phyloP scores from a whole-genome alignment of 2,888 invertebrate genomes.

The Ophion ventricosus region DNA sequence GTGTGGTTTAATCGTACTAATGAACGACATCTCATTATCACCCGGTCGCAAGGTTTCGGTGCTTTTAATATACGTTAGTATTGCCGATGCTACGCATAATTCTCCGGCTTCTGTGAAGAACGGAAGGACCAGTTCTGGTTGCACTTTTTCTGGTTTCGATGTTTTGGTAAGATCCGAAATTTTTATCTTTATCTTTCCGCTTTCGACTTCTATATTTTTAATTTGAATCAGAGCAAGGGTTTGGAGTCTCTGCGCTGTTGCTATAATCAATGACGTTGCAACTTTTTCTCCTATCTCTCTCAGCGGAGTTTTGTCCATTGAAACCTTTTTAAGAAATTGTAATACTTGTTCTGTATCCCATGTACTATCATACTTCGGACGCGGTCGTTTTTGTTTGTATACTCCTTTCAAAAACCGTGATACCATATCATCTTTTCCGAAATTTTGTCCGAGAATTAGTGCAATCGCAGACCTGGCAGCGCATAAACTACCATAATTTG shows the following conservation, averaged over 20 bases:
- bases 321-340: conserved; percentile 26
- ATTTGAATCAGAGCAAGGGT: conserved; percentile 26
- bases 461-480: conserved; percentile 28
- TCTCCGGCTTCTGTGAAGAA: conserved; percentile 24
- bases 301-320: conserved; percentile 15
- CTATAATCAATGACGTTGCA: conserved; percentile 21
- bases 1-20: conserved; percentile 57
- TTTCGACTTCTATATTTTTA: conserved; percentile 29
- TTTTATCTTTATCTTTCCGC: conserved; percentile 25
- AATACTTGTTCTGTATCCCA: conserved; percentile 33
- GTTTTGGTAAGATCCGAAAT: conserved; percentile 21
- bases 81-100: conserved; percentile 27
- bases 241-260: conserved; percentile 33
- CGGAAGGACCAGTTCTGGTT: conserved; percentile 19
- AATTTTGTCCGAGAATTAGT: conserved; percentile 19
- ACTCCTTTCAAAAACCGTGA: conserved; percentile 27
- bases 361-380: conserved; percentile 46
- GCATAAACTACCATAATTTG: no score
- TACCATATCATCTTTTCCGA: conserved; percentile 36
- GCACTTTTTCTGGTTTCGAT: conserved; percentile 21
- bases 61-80: conserved; percentile 22
- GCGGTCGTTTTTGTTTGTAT: conserved; percentile 15
- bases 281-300: conserved; percentile 32
- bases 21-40: conserved; percentile 42
- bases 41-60: conserved; percentile 49